Evolutionary conservation across 2,888 invertebrate genomes (phyloP).

Genomic region (Petrophora chlorosata): DNA sequence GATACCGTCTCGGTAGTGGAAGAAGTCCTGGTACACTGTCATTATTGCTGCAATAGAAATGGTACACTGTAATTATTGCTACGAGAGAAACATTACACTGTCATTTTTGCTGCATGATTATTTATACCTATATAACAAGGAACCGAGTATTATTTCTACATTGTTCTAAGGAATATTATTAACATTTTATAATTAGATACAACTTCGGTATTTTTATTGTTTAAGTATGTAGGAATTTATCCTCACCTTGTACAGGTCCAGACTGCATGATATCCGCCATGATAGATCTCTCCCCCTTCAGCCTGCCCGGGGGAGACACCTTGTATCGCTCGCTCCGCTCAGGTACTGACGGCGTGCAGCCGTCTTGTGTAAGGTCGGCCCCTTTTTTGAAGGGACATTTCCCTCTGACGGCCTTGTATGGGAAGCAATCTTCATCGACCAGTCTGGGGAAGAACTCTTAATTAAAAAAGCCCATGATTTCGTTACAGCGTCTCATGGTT

Average conservation of each 20-base stretch:
- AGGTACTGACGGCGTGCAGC: slow-evolving; percentile 80
- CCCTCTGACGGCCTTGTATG: slow-evolving; percentile 86
- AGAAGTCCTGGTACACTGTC: slow-evolving; percentile 96
- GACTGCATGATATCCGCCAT: slow-evolving; percentile 95
- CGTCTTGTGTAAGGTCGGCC: slow-evolving; percentile 78
- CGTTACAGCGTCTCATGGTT: too few species aligned
- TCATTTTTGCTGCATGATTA: too few species aligned
- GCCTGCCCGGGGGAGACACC: slow-evolving; percentile 90
- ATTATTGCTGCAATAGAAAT: slow-evolving; percentile 89
- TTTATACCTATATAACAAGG: too few species aligned
- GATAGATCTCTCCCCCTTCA: slow-evolving; percentile 91
- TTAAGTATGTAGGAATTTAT: too few species aligned
- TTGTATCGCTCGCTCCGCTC: slow-evolving; percentile 86
- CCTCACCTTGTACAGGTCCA: slow-evolving; percentile 92
- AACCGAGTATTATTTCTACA: too few species aligned
- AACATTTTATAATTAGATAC: too few species aligned
- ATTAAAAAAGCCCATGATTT: too few species aligned
- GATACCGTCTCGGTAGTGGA: slow-evolving; percentile 93
- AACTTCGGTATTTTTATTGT: too few species aligned
- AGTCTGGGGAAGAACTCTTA: slow-evolving; percentile 84
- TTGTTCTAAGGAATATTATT: too few species aligned
- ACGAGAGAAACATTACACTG: too few species aligned
- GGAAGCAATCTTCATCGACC: slow-evolving; percentile 93
- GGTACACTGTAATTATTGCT: too few species aligned
- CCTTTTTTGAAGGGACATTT: slow-evolving; percentile 86